Evolutionary conservation across 1,140 invertebrate genomes (phyloP).

Genomic region (Drosophila obscura): DNA sequence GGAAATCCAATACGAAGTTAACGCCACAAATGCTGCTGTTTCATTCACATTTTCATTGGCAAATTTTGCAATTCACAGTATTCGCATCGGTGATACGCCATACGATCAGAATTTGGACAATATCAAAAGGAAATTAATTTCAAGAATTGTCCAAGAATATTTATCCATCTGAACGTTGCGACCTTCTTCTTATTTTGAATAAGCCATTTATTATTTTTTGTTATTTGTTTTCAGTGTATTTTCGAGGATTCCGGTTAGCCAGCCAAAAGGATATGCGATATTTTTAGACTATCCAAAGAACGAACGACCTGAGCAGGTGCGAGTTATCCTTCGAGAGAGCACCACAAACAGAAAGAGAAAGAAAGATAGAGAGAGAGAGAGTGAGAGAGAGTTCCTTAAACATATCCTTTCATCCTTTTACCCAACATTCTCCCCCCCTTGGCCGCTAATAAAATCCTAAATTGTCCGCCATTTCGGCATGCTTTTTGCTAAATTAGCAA

Average conservation of each 20-base stretch:
- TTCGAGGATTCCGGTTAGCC: constrained; percentile 13
- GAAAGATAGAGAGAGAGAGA: not conserved
- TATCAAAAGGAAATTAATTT: too few relatives aligned
- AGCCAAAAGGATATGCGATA: constrained; percentile 31
- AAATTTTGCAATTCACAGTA: too few relatives aligned
- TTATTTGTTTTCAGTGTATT: not conserved
- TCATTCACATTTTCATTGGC: too few relatives aligned
- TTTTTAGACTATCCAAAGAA: constrained; percentile 11
- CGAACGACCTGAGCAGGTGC: constrained; percentile 35
- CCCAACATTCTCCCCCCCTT: constrained; percentile 6
- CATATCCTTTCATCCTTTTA: not conserved
- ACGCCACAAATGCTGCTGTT: too few relatives aligned
- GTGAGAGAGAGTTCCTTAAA: too few relatives aligned
- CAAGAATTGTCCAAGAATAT: too few relatives aligned
- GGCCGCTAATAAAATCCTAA: constrained; percentile 66
- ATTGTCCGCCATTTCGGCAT: constrained; percentile 71
- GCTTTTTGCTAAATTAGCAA: constrained; percentile 79
- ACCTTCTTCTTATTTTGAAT: too few relatives aligned
- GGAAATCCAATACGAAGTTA: too few relatives aligned
- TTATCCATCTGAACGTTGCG: too few relatives aligned
- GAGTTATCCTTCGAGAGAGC: constrained; percentile 22
- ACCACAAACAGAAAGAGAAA: constrained; percentile 15
- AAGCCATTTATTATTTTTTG: too few relatives aligned
- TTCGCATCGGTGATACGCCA: too few relatives aligned
- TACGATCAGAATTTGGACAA: too few relatives aligned